Evolutionary conservation across 92 coral and sea anemone species (phyloP), one percentile per base, ranked within the genome.

Genomic region (Palythoa caribaeorum): DNA sequence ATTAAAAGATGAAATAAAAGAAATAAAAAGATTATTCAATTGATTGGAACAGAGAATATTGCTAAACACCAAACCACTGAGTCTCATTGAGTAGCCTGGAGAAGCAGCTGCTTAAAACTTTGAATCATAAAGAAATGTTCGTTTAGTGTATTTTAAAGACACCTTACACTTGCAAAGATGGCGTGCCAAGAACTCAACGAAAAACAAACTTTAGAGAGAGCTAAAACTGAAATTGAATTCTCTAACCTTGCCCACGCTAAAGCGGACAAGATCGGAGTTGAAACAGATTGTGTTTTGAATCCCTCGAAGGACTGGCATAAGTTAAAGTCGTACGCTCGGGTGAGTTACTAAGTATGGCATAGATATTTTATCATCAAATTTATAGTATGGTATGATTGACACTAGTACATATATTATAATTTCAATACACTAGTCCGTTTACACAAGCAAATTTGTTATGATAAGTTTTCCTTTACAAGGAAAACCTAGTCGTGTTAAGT

Each of bases 221-320:
- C 44, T 54, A 78, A 68, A 36, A 78, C 83, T 2, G 17, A 48
- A 10, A 78, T 78, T 57, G 83, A 78, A 13, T 78, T 78, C 15
- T 57, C 71, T 54, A 80, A 59, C 57, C 54, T 80, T 80, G 84
- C 84, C 19, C 44, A 80, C 48, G 72, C 28, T 7, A 80, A 80
- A 62, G 84, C 84, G 15, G 84, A 80, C 38, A 80, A 80, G 72
- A 59, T 80, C 62, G 84, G 73, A 15, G 38, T 80, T 20, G 84
- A 62, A 53, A 44, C 84, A 39, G 66, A 62, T 13, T 79, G 84
- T 36, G 73, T 79, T 7, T 62, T 79, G 38, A 79, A n/a, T n/a
- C 84, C 84, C 13, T 79, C 84, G 17, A 79, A 79, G 48, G 84
- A 79, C 48, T 79, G 84, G 84, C 54, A 39, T 7, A 79, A 62